Conservation (phyloP, 1,140 invertebrate genomes). For the Phymorhynchus buccinoides region DNA sequence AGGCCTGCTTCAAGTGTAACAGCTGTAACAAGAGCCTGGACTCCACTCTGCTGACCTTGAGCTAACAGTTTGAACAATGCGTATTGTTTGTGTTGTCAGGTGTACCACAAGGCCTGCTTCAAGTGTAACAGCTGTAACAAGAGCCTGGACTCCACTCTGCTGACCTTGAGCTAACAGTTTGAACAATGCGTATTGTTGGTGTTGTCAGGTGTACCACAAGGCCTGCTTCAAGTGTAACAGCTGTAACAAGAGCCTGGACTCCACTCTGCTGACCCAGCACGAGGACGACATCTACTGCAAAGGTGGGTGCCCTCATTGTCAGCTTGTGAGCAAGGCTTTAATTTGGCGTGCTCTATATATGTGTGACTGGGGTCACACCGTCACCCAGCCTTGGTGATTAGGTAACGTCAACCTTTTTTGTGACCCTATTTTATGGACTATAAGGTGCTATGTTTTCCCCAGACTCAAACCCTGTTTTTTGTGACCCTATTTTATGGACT, state of each 20-base stretch:
- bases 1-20: constrained; percentile 64
- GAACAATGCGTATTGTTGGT: too few species aligned
- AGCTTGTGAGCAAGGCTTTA: neutral
- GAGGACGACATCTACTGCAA: constrained; percentile 67
- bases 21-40: constrained; percentile 62
- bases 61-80: too few species aligned
- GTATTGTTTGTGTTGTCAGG: too few species aligned
- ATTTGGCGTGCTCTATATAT: neutral
- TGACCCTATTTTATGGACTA: too few species aligned
- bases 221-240: constrained; percentile 63
- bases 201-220: constrained; percentile 70
- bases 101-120: constrained; percentile 68
- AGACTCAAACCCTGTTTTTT: too few species aligned
- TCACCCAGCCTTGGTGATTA: too few species aligned
- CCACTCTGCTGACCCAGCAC: constrained; percentile 57
- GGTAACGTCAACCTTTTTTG: too few species aligned
- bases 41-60: constrained; percentile 58
- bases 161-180: too few species aligned
- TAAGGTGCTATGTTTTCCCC: too few species aligned
- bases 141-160: constrained; percentile 60
- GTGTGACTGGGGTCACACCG: too few species aligned
- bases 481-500: too few species aligned
- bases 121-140: constrained; percentile 65
- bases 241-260: constrained; percentile 64
- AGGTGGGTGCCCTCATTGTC: constrained; percentile 56